Conservation (phyloP, 1,140 invertebrate species). For the Proctacanthus coquilletti region DNA sequence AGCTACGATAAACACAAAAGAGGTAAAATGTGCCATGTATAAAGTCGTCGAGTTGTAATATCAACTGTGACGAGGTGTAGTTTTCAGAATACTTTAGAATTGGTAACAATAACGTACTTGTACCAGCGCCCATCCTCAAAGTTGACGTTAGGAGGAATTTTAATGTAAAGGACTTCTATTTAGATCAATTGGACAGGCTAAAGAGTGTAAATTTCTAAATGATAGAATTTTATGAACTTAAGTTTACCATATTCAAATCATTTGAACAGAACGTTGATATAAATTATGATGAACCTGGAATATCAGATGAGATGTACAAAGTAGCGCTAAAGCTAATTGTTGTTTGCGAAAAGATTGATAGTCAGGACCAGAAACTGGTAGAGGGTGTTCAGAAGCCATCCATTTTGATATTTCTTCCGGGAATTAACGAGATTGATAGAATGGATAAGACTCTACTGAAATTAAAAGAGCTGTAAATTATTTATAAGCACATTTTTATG, state of each 20-base stretch:
- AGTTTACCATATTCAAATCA: too few relatives aligned
- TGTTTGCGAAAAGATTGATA: slow-evolving; percentile 56
- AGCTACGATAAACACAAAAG: slow-evolving; percentile 60
- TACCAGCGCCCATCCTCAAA: slow-evolving; percentile 38
- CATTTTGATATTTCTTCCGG: slow-evolving; percentile 78
- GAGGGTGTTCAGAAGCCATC: slow-evolving; percentile 34
- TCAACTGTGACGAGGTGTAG: slow-evolving; percentile 13
- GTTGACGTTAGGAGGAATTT: slow-evolving; percentile 36
- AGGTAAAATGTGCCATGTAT: too few relatives aligned
- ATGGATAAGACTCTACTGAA: slow-evolving; percentile 32
- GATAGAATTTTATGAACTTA: slow-evolving; percentile 2
- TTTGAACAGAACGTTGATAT: slow-evolving; percentile 18
- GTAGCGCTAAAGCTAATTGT: slow-evolving; percentile 48
- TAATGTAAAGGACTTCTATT: slow-evolving; percentile 47
- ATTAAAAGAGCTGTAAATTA: slow-evolving; percentile 6
- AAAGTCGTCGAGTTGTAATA: not conserved
- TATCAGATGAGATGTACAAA: slow-evolving; percentile 35
- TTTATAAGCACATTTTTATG: not conserved
- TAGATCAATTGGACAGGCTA: slow-evolving; percentile 40
- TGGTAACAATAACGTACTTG: slow-evolving; percentile 31
- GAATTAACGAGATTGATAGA: slow-evolving; percentile 62
- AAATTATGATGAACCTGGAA: slow-evolving; percentile 33
- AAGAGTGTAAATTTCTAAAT: slow-evolving; percentile 11
- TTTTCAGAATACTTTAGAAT: slow-evolving; percentile 58
- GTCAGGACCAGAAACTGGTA: slow-evolving; percentile 21